A percentile compares a stretch with the other conserved stretches of the same genome.
phyloP scores from a whole-genome alignment of 2,888 invertebrate genomes.

The Napeogenes sylphis region DNA sequence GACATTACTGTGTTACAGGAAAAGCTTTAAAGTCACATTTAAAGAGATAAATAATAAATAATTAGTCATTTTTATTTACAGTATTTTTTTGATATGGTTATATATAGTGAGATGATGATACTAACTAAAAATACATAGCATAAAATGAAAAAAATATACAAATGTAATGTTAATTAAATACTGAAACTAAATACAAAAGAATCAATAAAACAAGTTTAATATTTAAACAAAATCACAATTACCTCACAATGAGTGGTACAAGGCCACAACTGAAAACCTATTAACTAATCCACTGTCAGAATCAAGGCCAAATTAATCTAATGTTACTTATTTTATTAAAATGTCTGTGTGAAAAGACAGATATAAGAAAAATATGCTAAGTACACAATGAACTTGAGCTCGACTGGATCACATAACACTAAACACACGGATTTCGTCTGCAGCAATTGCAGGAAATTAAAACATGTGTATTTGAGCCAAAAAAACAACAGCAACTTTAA shows the following conservation, averaged over 20 bases:
- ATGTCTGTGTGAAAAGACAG: constrained; percentile 18
- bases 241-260: constrained; percentile 34
- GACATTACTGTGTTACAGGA: too few relatives aligned
- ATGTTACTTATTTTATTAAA: constrained; percentile 38
- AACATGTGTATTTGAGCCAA: constrained; percentile 47
- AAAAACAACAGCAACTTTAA: constrained; percentile 41
- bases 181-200: constrained; percentile 8
- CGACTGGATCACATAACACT: constrained; percentile 16
- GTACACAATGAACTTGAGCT: constrained; percentile 9
- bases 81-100: too few relatives aligned
- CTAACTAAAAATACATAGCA: background rate
- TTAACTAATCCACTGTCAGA: constrained; percentile 54
- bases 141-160: background rate
- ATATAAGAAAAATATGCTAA: constrained; percentile 8
- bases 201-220: constrained; percentile 15
- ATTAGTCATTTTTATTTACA: too few relatives aligned
- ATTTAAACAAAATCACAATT: constrained; percentile 28
- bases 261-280: constrained; percentile 37
- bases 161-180: constrained; percentile 1
- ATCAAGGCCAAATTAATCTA: constrained; percentile 64
- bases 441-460: constrained; percentile 52
- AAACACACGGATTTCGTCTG: constrained; percentile 35
- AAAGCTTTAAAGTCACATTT: too few relatives aligned
- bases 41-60: too few relatives aligned
- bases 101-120: background rate